A percentile compares a stretch with the other conserved stretches of the same genome.
Conservation (phyloP, 2,113 vertebrate species). For the Silurus asotus region DNA sequence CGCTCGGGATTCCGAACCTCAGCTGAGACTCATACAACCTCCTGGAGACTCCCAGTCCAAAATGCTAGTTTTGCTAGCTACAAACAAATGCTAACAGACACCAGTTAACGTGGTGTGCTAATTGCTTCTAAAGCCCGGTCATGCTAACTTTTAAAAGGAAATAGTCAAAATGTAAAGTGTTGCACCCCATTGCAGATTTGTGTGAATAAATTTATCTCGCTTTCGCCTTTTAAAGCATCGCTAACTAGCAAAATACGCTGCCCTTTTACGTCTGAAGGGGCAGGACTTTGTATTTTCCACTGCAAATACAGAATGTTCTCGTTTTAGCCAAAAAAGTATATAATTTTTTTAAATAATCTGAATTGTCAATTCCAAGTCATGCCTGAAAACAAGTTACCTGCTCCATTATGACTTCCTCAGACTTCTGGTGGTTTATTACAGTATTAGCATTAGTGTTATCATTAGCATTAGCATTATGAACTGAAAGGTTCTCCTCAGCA, state of each 20-base stretch:
- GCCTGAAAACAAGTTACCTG: not conserved
- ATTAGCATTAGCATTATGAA: slow-evolving; percentile 11
- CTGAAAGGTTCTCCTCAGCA: slow-evolving; percentile 18
- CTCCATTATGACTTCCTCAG: not conserved
- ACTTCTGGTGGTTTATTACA: not conserved
- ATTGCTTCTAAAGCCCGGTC: not conserved
- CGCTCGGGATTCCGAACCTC: slow-evolving; percentile 75
- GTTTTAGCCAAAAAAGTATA: not conserved
- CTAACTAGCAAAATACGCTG: not conserved
- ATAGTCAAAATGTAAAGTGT: not conserved
- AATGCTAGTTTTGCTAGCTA: slow-evolving; percentile 3
- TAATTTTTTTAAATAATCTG: too few relatives aligned
- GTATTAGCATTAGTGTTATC: not conserved
- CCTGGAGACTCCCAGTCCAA: not conserved
- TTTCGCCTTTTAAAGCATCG: not conserved
- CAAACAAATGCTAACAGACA: not conserved
- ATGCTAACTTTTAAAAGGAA: not conserved
- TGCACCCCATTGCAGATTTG: not conserved
- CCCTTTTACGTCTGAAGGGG: not conserved
- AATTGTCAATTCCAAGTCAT: too few relatives aligned
- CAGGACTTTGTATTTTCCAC: not conserved
- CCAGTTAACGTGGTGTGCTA: not conserved
- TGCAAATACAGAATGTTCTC: not conserved
- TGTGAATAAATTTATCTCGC: not conserved
- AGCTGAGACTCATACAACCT: slow-evolving; percentile 68